Base-by-base conservation (phyloP, 1,140 invertebrate species). In the Sycophila sp. region DNA sequence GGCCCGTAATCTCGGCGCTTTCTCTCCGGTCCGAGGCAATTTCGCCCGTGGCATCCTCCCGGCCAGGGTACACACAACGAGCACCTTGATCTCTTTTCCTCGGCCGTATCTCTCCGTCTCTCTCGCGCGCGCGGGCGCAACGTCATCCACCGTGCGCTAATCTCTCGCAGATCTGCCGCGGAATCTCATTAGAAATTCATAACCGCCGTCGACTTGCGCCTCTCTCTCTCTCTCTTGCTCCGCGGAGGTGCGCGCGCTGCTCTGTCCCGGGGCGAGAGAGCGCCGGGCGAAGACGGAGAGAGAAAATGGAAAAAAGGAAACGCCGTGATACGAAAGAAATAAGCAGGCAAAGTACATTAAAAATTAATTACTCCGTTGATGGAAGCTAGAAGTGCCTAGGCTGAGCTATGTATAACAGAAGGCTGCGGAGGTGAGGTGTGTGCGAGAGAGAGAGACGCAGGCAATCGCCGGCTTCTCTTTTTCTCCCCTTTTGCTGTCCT, bases 121-220 rank as follows among this genome's bases (percentile, higher is more conserved):
- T 51, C 58, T 28, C 32, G 38, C 59, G 19, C 17, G 17, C 40
- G 34, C 24, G 26, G 30, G 19, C 47, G 60, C 64, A 55, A 42
- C 69, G 67, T 72, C 68, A 68, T 75, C 72, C 71, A 74, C 69
- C 73, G 24, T 75, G 79, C 81, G 80, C 83, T 86, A 86, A 86
- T 86, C 83, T 86, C 80, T 85, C 73, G 80, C 83, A 85, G 85
- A 85, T 85, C 84, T 85, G 74, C 82, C 80, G 74, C 81, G 79
- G 81, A 85, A 86, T 85, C 85, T 85, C 82, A 83, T 86, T 85
- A 86, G 83, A 85, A 86, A 85, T 86, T 85, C 85, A 86, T 86
- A 85, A 86, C 83, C 83, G 83, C 81, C 78, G 76, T 77, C 77
- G 28, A 49, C 68, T 68, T 64, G 58, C 42, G 26, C 49, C 63